Percentiles rank a stretch among this genome's conserved stretches.
Conservation (phyloP, 2,113 vertebrate species). For the Brachirus orientalis region DNA sequence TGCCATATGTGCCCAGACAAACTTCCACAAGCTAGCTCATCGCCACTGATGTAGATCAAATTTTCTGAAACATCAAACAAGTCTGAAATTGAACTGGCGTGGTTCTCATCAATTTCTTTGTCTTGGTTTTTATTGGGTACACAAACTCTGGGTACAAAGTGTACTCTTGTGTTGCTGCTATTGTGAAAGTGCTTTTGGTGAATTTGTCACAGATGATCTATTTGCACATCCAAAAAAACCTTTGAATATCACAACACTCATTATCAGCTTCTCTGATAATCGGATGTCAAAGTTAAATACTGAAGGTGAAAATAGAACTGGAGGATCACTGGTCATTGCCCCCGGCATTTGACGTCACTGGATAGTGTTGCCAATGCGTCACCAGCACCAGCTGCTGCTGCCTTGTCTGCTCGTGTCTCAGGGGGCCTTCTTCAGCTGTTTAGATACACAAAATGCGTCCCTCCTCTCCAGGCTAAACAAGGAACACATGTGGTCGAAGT, state of each 20-base stretch:
- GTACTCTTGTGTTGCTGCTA: not conserved
- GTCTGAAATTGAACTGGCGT: no score
- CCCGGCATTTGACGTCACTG: conserved; percentile 66
- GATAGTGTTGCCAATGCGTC: conserved; percentile 64
- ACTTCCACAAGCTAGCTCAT: no score
- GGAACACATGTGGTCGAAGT: conserved; percentile 72
- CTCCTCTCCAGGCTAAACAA: conserved; percentile 59
- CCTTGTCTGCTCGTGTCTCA: conserved; percentile 53
- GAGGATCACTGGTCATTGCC: conserved; percentile 48
- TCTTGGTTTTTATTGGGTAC: not conserved
- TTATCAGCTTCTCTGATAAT: conserved; percentile 5
- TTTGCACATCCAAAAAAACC: not conserved
- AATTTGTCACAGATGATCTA: not conserved
- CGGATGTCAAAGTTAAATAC: no score
- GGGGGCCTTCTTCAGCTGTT: conserved; percentile 75
- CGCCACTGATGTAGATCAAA: no score
- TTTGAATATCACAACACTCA: not conserved
- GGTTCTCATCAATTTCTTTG: no score
- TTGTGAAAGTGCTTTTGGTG: not conserved
- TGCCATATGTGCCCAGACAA: no score
- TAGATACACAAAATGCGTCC: conserved; percentile 66
- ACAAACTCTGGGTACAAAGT: not conserved
- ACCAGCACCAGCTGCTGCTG: conserved; percentile 73
- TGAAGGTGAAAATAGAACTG: no score
- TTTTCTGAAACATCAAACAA: no score